phyloP scores from a whole-genome alignment of 2,797 vertebrate genomes.

The Falco rusticolus region DNA sequence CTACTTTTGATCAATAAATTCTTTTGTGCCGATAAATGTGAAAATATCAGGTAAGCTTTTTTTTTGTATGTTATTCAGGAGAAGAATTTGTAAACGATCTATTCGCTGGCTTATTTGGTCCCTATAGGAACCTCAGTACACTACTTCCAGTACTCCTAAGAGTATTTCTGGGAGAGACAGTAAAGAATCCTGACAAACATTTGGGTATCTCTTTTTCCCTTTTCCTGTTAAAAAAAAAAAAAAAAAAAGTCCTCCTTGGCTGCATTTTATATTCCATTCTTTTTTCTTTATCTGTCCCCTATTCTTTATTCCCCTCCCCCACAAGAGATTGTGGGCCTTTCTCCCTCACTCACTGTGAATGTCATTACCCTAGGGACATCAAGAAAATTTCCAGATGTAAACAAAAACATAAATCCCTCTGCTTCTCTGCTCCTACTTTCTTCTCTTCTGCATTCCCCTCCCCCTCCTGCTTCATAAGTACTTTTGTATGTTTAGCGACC shows the following conservation, averaged over 20 bases:
- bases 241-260: neutral
- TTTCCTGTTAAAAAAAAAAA: neutral
- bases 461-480: neutral
- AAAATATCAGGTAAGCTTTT: constrained; percentile 17
- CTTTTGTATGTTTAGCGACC: constrained; percentile 34
- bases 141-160: neutral
- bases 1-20: neutral
- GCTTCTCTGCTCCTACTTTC: neutral
- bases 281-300: neutral
- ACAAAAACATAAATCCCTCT: constrained; percentile 47
- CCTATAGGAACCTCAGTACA: neutral
- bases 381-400: constrained; percentile 31
- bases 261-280: neutral
- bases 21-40: constrained; percentile 6
- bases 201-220: neutral
- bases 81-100: constrained; percentile 11
- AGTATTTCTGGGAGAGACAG: neutral
- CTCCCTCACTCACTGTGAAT: neutral
- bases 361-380: constrained; percentile 9
- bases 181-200: constrained; percentile 28
- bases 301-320: neutral
- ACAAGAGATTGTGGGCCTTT: neutral
- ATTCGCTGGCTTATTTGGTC: neutral
- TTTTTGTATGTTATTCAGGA: constrained; percentile 31
- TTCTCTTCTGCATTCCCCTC: neutral